phyloP scores from a whole-genome alignment of 2,113 vertebrate genomes.

The Cyanoderma ruficeps region DNA sequence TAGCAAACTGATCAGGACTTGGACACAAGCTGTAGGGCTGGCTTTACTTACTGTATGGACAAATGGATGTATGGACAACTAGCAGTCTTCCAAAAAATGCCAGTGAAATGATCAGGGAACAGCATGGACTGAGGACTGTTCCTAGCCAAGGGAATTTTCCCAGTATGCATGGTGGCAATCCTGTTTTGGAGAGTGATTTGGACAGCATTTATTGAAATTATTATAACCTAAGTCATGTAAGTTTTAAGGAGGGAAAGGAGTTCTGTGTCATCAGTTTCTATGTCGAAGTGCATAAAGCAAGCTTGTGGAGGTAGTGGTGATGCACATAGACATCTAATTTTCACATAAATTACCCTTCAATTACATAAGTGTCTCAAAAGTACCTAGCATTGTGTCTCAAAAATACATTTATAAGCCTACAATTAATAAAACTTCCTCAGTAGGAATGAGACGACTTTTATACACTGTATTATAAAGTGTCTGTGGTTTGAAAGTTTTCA shows the following conservation, averaged over 20 bases:
- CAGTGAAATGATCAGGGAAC: background rate
- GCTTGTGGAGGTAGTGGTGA: background rate
- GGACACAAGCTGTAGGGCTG: background rate
- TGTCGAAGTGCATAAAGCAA: background rate
- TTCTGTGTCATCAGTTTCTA: background rate
- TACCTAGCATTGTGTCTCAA: background rate
- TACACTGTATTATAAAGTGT: fast-evolving
- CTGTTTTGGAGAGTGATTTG: background rate
- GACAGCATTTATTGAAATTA: background rate
- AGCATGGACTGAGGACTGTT: background rate
- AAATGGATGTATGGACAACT: background rate
- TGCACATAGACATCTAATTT: background rate
- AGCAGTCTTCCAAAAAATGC: background rate
- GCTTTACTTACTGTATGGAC: background rate
- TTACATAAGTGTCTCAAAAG: background rate
- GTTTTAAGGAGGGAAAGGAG: background rate
- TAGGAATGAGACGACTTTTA: background rate
- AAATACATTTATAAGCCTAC: background rate
- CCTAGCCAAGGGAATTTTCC: background rate
- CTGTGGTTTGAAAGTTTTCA: background rate
- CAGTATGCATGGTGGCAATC: fast-evolving
- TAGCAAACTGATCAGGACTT: background rate
- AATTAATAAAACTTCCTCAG: background rate
- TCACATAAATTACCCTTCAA: background rate
- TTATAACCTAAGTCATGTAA: background rate